Percentiles rank a stretch among this genome's conserved stretches.
Evolutionary conservation across 2,797 vertebrate species (phyloP).

Genomic region (Psittacula echo): DNA sequence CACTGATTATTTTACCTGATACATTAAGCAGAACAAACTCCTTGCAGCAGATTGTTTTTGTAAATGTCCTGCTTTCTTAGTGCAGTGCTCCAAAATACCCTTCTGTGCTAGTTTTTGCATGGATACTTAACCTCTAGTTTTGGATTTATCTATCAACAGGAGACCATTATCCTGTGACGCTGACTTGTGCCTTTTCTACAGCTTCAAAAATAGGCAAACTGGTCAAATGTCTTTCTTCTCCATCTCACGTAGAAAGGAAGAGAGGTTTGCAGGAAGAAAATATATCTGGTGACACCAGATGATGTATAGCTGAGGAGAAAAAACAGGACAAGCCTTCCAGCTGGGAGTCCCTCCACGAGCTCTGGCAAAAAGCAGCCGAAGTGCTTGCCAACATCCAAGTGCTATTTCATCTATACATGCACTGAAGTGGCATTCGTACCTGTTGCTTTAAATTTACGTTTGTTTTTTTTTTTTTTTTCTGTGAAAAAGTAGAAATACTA

Average conservation of each 20-base stretch:
- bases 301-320: not conserved
- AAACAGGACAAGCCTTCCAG: not conserved
- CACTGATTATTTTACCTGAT: not conserved
- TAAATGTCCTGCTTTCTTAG: not conserved
- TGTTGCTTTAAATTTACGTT: slow-evolving; percentile 51
- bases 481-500: slow-evolving; percentile 47
- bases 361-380: slow-evolving; percentile 46
- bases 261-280: not conserved
- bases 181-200: not conserved
- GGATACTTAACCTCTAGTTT: not conserved
- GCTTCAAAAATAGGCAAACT: not conserved
- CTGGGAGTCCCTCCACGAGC: slow-evolving; percentile 67
- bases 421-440: slow-evolving; percentile 37
- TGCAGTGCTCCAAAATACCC: not conserved
- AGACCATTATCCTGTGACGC: not conserved
- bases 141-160: not conserved
- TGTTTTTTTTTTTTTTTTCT: not conserved
- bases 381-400: slow-evolving; percentile 37
- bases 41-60: not conserved
- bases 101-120: not conserved
- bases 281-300: not conserved
- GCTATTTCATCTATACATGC: slow-evolving; percentile 48
- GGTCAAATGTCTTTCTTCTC: not conserved
- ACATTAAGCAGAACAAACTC: not conserved
- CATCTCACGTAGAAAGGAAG: not conserved